Percentiles rank a stretch among this genome's conserved stretches.
These are phyloP conservation scores for Ophion costatus DNA, from an alignment of 2,888 invertebrate genomes.

Conservation along the genomic window DNA sequence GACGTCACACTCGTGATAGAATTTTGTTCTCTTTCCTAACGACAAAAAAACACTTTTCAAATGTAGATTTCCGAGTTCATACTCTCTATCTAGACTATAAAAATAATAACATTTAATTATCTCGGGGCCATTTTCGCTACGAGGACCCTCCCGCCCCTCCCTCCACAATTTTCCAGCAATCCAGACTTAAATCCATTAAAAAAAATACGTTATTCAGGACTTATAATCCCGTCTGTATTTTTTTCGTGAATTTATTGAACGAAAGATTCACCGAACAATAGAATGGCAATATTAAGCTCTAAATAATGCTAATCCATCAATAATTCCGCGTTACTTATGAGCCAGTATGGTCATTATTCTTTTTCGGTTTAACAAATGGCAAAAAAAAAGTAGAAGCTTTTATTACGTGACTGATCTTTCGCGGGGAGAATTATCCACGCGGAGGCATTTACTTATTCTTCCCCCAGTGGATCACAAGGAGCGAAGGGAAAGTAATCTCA, in stretches of 20 bases:
- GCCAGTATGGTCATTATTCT: neutral
- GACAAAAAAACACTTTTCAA: neutral
- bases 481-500: neutral
- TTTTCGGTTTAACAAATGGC: conserved; percentile 13
- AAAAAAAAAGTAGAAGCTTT: conserved; percentile 5
- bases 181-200: conserved; percentile 11
- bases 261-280: neutral
- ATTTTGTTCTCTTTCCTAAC: neutral
- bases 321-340: neutral
- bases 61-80: neutral
- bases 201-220: conserved; percentile 11
- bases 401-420: conserved; percentile 39
- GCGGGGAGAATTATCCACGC: conserved; percentile 39
- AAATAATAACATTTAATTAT: neutral
- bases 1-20: neutral
- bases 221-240: neutral
- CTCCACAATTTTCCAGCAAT: neutral
- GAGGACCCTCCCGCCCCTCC: neutral
- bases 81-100: neutral
- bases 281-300: neutral
- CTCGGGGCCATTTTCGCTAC: neutral
- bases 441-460: neutral
- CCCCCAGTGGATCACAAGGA: conserved; percentile 9
- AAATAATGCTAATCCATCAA: neutral
- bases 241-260: neutral